Conservation (phyloP, 2,797 vertebrate genomes). For the Myioborus miniatus region DNA sequence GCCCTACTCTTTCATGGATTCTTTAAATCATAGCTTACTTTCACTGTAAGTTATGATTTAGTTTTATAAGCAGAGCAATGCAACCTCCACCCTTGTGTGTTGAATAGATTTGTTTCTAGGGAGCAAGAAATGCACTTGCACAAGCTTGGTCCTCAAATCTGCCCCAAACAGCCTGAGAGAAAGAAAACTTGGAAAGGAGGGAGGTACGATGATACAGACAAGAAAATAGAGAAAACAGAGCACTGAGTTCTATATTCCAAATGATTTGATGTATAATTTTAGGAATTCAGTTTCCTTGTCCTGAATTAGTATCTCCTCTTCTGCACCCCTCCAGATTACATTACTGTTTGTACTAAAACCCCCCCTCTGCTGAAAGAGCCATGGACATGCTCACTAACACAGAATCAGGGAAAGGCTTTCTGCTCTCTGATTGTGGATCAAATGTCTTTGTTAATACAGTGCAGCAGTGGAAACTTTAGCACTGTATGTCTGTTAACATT, state of each 20-base stretch:
- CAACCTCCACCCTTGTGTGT: neutral
- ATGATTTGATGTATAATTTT: neutral
- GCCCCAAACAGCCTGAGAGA: neutral
- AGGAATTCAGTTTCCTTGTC: neutral
- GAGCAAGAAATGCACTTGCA: neutral
- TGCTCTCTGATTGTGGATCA: neutral
- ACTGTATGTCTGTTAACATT: neutral
- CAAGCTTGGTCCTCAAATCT: neutral
- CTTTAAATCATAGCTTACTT: too few species aligned
- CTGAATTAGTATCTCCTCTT: neutral
- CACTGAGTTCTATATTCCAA: neutral
- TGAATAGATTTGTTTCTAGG: neutral
- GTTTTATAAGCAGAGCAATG: neutral
- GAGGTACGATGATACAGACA: rapidly evolving
- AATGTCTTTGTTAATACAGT: neutral
- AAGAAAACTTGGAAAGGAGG: neutral
- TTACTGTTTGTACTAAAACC: neutral
- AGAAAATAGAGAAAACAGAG: neutral
- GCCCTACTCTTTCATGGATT: neutral
- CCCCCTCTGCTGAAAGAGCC: neutral
- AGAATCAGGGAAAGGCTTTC: neutral
- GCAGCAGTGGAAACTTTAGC: neutral
- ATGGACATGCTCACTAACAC: neutral
- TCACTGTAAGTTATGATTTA: neutral
- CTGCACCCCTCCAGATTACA: neutral